Base-by-base conservation (phyloP, 1,140 invertebrate genomes). In the Cyclina sinensis region DNA sequence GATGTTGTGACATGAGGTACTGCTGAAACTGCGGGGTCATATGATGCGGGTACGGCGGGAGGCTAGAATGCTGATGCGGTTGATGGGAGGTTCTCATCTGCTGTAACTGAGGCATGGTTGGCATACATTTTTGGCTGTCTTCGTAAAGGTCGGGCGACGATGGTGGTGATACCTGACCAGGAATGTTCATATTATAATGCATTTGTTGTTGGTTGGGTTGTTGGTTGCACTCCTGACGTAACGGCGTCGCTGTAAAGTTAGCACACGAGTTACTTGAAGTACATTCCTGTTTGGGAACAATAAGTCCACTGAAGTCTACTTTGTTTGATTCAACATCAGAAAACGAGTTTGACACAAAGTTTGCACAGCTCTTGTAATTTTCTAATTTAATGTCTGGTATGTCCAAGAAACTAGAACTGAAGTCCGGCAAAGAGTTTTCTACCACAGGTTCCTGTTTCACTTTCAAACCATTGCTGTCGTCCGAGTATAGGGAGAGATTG, bases 91-190 rank as follows among this genome's bases (percentile, higher is more conserved):
- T 35, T 80, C 79, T 78, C 81, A 84, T 79, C 18, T 57, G 43
- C 48, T 80, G 78, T 27, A 88, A 84, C 35, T 83, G 81, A 70
- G 90, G 90, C 79, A 93, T 91, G 37, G 91, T 85, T 35, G 91
- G 88, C 37, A 92, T 76, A 62, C 91, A 87, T 80, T 92, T 91
- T 0, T 70, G 46, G 54, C 90, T 74, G 30, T 91, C 89, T 39
- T 91, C 84, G 78, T 88, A 90, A 30, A 94, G 94, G 80, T 96
- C 96, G 21, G 96, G 96, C 68, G 96, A 96, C 24, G 96, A 96
- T 7, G 96, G 96, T 14, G 96, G 96, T 4, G 96, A 96, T 87
- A 96, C 95, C 90, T 96, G 96, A 12, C 95, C 94, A 4, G 92
- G 90, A 89, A 93, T 96, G 93, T 84, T 90, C 46, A 91, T 83